These are phyloP conservation scores for Drosophila nr. medialis DNA, from an alignment of 2,888 invertebrate species.

Conservation along the genomic window DNA sequence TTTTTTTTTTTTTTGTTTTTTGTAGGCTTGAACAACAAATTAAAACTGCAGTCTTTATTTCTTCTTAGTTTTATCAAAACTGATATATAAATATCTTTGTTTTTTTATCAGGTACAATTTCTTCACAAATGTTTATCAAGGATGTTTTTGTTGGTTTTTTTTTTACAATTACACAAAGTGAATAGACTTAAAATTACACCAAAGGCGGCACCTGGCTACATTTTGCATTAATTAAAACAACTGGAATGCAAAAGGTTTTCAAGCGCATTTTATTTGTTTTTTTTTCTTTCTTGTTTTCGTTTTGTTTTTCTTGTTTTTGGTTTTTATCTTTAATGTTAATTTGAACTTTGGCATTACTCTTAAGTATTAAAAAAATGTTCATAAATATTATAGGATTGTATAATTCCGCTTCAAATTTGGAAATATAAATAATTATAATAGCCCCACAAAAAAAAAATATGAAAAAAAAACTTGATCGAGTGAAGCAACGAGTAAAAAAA, in stretches of 20 bases:
- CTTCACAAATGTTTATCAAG: constrained; percentile 58
- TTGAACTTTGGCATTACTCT: constrained; percentile 51
- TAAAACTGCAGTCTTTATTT: constrained; percentile 79
- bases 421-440: constrained; percentile 18
- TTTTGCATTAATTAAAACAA: constrained; percentile 79
- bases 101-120: constrained; percentile 64
- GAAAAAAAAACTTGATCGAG: not conserved
- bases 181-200: constrained; percentile 70
- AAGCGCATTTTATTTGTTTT: constrained; percentile 63
- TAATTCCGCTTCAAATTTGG: constrained; percentile 26
- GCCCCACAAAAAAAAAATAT: constrained; percentile 1
- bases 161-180: constrained; percentile 59
- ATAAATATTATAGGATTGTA: constrained; percentile 40
- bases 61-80: constrained; percentile 63
- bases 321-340: constrained; percentile 22
- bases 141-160: constrained; percentile 22
- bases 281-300: constrained; percentile 48
- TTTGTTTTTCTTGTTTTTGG: constrained; percentile 40
- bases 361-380: constrained; percentile 62
- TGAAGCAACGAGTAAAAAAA: constrained; percentile 39
- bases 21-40: constrained; percentile 61
- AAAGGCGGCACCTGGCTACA: constrained; percentile 72
- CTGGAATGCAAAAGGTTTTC: constrained; percentile 76
- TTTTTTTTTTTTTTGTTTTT: constrained; percentile 26
- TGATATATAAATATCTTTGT: constrained; percentile 47